Percentiles rank a stretch among this genome's conserved stretches.
Conservation (phyloP, 2,888 invertebrate genomes). For the Coenonympha glycerion region DNA sequence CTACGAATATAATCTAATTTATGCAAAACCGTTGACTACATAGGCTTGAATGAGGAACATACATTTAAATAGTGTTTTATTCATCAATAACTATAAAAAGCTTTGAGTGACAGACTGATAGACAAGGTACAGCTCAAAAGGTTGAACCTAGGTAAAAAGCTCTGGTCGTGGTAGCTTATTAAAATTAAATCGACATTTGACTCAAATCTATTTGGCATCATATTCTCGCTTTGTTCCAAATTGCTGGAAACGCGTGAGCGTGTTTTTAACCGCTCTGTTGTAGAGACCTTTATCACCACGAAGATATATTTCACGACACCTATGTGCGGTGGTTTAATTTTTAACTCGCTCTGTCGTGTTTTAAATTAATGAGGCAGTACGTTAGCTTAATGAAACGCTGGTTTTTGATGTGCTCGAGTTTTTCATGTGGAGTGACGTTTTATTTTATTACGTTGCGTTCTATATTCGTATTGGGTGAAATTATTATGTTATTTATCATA, state of each 20-base stretch:
- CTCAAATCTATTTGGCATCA: no score
- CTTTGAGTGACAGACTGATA: no score
- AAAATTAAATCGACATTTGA: no score
- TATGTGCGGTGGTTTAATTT: slow-evolving; percentile 34
- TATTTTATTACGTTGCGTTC: slow-evolving; percentile 13
- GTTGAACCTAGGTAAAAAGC: no score
- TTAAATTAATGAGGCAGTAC: slow-evolving; percentile 34
- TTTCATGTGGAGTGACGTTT: slow-evolving; percentile 28
- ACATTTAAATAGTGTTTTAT: no score
- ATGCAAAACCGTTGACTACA: background rate
- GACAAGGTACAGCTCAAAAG: no score
- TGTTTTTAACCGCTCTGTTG: background rate
- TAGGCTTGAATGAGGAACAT: no score
- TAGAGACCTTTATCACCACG: slow-evolving; percentile 17
- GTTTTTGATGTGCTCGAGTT: slow-evolving; percentile 34
- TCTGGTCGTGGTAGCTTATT: no score
- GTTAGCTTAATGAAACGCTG: slow-evolving; percentile 38
- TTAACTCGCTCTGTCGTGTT: slow-evolving; percentile 34
- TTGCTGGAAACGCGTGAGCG: no score
- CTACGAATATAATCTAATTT: no score
- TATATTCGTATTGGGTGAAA: slow-evolving; percentile 12
- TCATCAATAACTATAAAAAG: no score
- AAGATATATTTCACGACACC: slow-evolving; percentile 33
- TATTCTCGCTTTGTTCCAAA: no score
- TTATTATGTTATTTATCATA: slow-evolving; percentile 5